Conservation (phyloP, 2,888 invertebrate genomes). For the Willowsia nigromaculata region DNA sequence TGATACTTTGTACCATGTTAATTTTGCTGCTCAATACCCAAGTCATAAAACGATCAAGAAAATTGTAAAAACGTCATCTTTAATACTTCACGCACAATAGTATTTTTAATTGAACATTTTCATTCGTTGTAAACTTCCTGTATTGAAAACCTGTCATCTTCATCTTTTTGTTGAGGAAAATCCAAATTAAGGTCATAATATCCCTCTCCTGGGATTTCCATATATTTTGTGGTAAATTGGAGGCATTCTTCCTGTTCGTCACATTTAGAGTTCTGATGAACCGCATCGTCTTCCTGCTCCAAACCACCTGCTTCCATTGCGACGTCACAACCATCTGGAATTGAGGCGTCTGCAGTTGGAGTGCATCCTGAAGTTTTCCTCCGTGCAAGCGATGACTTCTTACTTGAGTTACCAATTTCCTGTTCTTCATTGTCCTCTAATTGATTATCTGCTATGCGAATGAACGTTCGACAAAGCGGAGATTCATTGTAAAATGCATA, state of each 20-base stretch:
- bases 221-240: neutral
- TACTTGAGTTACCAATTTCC: neutral
- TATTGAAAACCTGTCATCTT: neutral
- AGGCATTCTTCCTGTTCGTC: neutral
- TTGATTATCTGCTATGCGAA: neutral
- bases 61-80: too few relatives aligned
- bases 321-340: neutral
- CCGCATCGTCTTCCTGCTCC: neutral
- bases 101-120: neutral
- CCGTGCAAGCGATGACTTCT: neutral
- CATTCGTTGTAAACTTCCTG: neutral
- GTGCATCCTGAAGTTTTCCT: neutral
- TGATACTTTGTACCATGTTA: too few relatives aligned
- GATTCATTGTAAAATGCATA: slow-evolving; percentile 6
- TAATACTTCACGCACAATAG: too few relatives aligned
- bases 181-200: neutral
- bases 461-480: neutral
- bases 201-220: neutral
- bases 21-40: too few relatives aligned
- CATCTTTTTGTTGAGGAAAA: neutral
- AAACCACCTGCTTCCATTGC: neutral
- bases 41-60: too few relatives aligned
- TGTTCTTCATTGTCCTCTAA: neutral
- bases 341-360: neutral
- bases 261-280: neutral